These are phyloP conservation scores for Cranoglanis bouderius DNA, from an alignment of 2,113 vertebrate genomes.

Conservation along the genomic window DNA sequence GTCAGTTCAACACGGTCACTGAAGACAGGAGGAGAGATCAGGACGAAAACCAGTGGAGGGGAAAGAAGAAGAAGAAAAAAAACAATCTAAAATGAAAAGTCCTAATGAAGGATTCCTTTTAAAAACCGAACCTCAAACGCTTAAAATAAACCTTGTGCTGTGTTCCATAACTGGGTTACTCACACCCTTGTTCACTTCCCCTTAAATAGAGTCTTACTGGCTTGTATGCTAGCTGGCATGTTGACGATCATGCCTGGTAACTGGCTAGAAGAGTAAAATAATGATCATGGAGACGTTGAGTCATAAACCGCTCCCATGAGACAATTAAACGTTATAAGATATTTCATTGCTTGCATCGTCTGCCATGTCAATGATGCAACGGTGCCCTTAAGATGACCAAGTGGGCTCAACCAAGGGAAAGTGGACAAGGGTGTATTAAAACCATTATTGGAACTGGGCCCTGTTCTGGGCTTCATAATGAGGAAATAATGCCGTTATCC, in stretches of 20 bases:
- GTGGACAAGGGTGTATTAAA: slow-evolving; percentile 12
- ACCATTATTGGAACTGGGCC: neutral
- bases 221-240: neutral
- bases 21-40: slow-evolving; percentile 26
- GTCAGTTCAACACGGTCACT: slow-evolving; percentile 39
- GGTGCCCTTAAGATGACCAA: neutral
- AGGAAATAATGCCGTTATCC: neutral
- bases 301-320: neutral
- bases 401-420: neutral
- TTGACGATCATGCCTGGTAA: neutral
- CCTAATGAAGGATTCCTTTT: slow-evolving; percentile 4
- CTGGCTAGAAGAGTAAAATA: neutral
- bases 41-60: neutral
- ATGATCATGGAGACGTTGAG: neutral
- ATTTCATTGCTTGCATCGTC: neutral
- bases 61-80: neutral
- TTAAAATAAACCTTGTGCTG: neutral
- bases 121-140: slow-evolving; percentile 3
- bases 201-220: neutral
- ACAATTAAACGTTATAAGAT: neutral
- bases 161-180: neutral
- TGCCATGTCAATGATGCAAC: neutral
- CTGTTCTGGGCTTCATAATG: slow-evolving; percentile 16
- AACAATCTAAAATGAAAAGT: neutral
- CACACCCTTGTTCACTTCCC: slow-evolving; percentile 3